Evolutionary conservation across 1,140 invertebrate species (phyloP).

Genomic region (Phthorimaea operculella): DNA sequence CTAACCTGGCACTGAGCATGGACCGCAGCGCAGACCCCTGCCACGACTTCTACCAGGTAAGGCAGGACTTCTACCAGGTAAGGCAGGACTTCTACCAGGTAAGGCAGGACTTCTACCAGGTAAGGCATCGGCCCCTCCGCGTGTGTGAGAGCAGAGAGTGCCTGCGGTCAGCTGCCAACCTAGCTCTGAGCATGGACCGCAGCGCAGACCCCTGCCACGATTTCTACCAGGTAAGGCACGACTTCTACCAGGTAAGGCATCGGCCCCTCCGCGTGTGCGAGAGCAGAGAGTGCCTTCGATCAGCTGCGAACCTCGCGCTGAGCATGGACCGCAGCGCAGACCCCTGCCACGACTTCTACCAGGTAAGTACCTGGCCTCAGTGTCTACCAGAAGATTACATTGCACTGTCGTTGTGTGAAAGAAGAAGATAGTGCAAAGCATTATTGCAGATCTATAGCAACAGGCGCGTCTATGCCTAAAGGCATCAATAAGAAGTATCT

Average conservation of each 20-base stretch:
- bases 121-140: constrained; percentile 22
- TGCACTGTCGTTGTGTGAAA: too few species aligned
- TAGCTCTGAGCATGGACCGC: constrained; percentile 71
- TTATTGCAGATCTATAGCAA: too few species aligned
- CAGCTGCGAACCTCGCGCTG: constrained; percentile 71
- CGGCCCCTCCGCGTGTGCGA: constrained; percentile 58
- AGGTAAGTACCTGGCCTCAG: too few species aligned
- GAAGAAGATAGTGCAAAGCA: too few species aligned
- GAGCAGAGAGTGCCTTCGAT: constrained; percentile 70
- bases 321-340: constrained; percentile 71
- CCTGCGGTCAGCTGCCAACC: constrained; percentile 71
- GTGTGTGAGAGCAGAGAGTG: constrained; percentile 71
- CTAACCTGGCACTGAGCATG: constrained; percentile 72
- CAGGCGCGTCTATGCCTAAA: too few species aligned
- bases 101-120: too few species aligned
- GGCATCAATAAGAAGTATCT: too few species aligned
- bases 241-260: constrained; percentile 72
- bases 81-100: too few species aligned
- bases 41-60: constrained; percentile 74
- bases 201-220: constrained; percentile 73
- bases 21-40: constrained; percentile 71
- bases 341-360: constrained; percentile 76
- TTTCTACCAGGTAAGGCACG: constrained; percentile 74
- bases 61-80: constrained; percentile 73
- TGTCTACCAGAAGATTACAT: too few species aligned